phyloP scores from a whole-genome alignment of 2,888 invertebrate species.

The Ptychoptera contaminata region DNA sequence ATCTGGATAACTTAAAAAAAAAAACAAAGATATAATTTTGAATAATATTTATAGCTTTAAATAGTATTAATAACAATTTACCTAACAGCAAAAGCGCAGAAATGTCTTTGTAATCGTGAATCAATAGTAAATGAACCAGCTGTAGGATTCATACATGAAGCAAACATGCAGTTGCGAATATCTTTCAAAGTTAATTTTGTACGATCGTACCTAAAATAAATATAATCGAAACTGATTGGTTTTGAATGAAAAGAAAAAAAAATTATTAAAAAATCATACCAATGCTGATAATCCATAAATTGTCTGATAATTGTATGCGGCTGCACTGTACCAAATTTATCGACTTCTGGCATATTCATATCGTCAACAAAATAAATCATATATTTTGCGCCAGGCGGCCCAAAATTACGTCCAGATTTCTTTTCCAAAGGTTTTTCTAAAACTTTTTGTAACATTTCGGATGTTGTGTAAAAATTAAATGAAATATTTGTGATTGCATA shows the following conservation, averaged over 20 bases:
- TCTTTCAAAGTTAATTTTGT: conserved; percentile 71
- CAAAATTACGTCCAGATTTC: conserved; percentile 86
- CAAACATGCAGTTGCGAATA: conserved; percentile 85
- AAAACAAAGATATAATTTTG: neutral
- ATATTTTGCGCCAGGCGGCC: conserved; percentile 77
- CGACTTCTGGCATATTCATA: conserved; percentile 95
- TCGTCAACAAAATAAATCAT: conserved; percentile 93
- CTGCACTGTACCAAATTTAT: conserved; percentile 87
- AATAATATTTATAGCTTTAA: neutral
- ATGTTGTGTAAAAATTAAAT: conserved; percentile 89
- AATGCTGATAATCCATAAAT: conserved; percentile 88
- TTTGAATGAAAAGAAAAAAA: neutral
- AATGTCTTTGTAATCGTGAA: conserved; percentile 76
- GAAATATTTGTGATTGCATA: conserved; percentile 71
- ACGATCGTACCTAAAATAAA: conserved; percentile 55
- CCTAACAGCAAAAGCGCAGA: conserved; percentile 72
- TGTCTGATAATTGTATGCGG: conserved; percentile 89
- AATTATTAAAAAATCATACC: conserved; percentile 35
- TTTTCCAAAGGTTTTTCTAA: conserved; percentile 88
- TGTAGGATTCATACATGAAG: conserved; percentile 93
- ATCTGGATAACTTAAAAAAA: conserved; percentile 54
- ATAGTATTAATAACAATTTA: conserved; percentile 17
- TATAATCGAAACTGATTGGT: too few species aligned
- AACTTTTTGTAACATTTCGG: conserved; percentile 73
- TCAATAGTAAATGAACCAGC: conserved; percentile 94